Conservation (phyloP, 2,113 vertebrate genomes). For the Microtus richardsoni region DNA sequence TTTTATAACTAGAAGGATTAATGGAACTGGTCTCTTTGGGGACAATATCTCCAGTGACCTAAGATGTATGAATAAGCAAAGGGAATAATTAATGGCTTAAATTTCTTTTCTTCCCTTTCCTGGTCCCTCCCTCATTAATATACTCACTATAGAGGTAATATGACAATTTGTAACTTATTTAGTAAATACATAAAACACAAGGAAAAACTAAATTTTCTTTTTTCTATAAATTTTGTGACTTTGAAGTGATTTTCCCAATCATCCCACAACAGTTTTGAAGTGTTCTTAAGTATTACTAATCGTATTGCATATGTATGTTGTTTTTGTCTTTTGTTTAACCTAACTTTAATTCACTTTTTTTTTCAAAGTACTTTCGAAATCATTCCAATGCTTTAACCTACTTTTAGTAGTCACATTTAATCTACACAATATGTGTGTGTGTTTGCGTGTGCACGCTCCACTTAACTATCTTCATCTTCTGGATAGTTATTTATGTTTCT, state of each 20-base stretch:
- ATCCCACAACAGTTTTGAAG: neutral
- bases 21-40: neutral
- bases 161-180: neutral
- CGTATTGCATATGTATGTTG: neutral
- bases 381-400: neutral
- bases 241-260: neutral
- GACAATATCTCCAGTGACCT: neutral
- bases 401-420: neutral
- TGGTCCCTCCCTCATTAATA: neutral
- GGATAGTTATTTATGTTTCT: neutral
- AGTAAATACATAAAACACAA: neutral
- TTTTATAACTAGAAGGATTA: neutral
- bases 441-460: neutral
- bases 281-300: neutral
- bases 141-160: neutral
- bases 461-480: neutral
- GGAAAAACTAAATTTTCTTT: neutral
- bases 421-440: neutral
- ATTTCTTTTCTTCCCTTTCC: neutral
- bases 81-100: constrained; percentile 37
- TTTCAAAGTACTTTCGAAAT: neutral
- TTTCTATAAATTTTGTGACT: neutral
- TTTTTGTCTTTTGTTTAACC: neutral
- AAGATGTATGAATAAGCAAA: neutral
- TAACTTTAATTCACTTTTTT: neutral